Conservation (phyloP, 2,888 invertebrate genomes). For the Tenthredo distinguenda region DNA sequence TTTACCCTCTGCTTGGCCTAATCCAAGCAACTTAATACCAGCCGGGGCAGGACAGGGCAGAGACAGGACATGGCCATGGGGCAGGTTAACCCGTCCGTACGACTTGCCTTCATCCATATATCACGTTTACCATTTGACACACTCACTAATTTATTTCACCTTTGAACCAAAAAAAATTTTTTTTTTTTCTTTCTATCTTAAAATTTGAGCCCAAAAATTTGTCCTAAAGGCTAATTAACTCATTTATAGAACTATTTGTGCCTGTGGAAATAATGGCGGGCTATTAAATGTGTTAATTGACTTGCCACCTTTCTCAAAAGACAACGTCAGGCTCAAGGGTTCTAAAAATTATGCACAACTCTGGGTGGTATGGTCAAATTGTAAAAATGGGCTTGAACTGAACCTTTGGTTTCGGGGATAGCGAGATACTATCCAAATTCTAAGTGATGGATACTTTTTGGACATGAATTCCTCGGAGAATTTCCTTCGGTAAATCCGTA, state of each 20-base stretch:
- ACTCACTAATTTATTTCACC: background rate
- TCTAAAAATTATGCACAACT: too few relatives aligned
- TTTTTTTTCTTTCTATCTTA: background rate
- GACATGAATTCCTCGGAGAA: background rate
- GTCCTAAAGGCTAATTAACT: background rate
- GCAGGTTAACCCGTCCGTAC: conserved; percentile 3
- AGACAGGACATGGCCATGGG: conserved; percentile 23
- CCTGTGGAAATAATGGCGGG: background rate
- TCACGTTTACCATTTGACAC: conserved; percentile 19
- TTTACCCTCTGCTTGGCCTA: conserved; percentile 63
- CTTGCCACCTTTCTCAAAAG: background rate
- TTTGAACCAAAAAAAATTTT: background rate
- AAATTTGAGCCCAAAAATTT: background rate
- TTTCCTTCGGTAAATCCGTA: background rate
- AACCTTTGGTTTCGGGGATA: background rate
- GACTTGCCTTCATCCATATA: conserved; percentile 27
- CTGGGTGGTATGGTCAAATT: background rate
- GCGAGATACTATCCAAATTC: background rate
- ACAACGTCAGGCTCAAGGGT: background rate
- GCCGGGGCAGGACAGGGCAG: conserved; percentile 53
- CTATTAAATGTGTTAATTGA: background rate
- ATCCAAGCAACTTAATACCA: conserved; percentile 70
- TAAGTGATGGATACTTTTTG: background rate
- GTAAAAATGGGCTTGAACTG: background rate
- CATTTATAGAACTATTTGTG: background rate